These are phyloP conservation scores for Alethe diademata DNA, from an alignment of 2,113 vertebrate species.

Conservation along the genomic window DNA sequence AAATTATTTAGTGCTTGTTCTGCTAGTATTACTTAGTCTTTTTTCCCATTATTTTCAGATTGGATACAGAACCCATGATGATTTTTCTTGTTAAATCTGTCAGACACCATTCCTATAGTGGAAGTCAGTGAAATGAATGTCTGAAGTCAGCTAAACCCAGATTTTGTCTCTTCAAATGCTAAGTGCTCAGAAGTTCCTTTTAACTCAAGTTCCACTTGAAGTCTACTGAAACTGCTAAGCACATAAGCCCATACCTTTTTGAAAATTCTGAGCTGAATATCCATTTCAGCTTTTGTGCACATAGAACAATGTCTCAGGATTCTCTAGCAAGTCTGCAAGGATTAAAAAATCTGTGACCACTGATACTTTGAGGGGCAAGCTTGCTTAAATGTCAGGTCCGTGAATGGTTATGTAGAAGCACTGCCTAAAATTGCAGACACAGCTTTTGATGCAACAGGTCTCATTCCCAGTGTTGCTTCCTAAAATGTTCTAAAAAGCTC, in stretches of 20 bases:
- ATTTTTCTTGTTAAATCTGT: not conserved
- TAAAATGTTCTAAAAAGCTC: not conserved
- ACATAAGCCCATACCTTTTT: not conserved
- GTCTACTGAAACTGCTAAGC: not conserved
- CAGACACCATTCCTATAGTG: not conserved
- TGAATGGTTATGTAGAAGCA: not conserved
- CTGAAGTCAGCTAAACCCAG: not conserved
- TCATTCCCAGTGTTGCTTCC: not conserved
- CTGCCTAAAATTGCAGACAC: not conserved
- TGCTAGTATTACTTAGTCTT: not conserved
- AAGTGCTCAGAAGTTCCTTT: not conserved
- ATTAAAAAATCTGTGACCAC: not conserved
- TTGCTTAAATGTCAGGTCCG: not conserved
- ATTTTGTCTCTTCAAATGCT: not conserved
- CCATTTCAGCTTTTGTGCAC: not conserved
- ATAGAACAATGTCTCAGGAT: not conserved
- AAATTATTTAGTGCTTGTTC: not conserved
- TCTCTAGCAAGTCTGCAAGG: not conserved
- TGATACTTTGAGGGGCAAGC: not conserved
- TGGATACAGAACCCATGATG: not conserved
- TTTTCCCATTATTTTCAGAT: not conserved
- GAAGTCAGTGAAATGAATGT: not conserved
- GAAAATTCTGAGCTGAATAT: not conserved
- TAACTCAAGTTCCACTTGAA: not conserved
- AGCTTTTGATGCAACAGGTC: not conserved